These are phyloP conservation scores for Zonitis immaculata DNA, from an alignment of 2,888 invertebrate species.

Conservation along the genomic window DNA sequence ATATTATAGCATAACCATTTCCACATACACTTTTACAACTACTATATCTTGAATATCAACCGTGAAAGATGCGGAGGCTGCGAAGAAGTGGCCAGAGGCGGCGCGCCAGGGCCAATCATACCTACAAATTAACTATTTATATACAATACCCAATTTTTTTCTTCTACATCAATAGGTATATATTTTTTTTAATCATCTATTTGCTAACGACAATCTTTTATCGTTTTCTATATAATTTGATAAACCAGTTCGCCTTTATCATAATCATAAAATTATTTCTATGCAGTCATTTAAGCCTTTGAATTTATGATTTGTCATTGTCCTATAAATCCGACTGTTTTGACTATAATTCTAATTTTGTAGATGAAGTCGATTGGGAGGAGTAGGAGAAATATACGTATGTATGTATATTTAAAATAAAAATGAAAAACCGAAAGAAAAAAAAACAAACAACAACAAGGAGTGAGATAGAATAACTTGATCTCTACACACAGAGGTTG, in stretches of 20 bases:
- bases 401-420: too few species aligned
- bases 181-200: too few species aligned
- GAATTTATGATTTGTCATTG: neutral
- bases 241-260: neutral
- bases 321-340: neutral
- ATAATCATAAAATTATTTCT: neutral
- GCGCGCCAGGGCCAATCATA: neutral
- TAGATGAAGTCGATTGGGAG: neutral
- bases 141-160: neutral
- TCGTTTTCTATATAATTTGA: neutral
- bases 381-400: too few species aligned
- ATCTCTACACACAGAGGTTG: neutral
- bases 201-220: neutral
- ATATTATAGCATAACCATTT: neutral
- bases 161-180: too few species aligned
- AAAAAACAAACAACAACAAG: neutral
- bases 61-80: conserved; percentile 1
- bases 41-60: neutral
- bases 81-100: neutral
- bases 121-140: too few species aligned
- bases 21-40: neutral
- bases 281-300: neutral
- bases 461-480: neutral
- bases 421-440: too few species aligned
- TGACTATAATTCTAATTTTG: neutral